Evolutionary conservation across 2,888 invertebrate species (phyloP), one percentile per base, ranked within the genome.

Genomic region (Teinopalpus imperialis): DNA sequence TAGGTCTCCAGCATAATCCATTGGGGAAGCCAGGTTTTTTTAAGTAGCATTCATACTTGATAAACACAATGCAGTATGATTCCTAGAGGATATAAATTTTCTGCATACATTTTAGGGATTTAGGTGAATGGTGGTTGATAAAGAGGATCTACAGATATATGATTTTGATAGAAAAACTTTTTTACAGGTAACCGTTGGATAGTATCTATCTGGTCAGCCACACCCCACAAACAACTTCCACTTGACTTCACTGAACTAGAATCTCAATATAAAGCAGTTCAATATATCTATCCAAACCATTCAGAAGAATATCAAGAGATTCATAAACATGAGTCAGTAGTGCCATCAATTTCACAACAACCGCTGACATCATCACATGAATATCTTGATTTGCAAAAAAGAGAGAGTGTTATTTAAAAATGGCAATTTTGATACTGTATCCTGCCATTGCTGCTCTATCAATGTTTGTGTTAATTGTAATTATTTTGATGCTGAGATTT

Each of bases 151-250:
- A n/a, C n/a, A n/a, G n/a, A n/a, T n/a, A n/a, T n/a, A n/a, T n/a
- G n/a, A n/a, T n/a, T n/a, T n/a, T n/a, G n/a, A n/a, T n/a, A n/a
- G n/a, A n/a, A n/a, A n/a, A n/a, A n/a, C n/a, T 23, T 34, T 46
- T 41, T 48, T 20, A 47, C 68, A 94, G 96, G 95, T 35, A 96
- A 95, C 73, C 94, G 95, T 64, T 96, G 94, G 94, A 82, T 96
- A 48, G 92, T 94, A 9, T 94, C 96, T 1, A 89, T 97, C 71
- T 97, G 95, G 95, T 94, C 95, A 1, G 90, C 94, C 23, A 94
- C 95, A 2, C 96, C 96, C 0, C 94, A 95, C 70, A 93, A 94
- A 55, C 95, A 95, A 69, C 94, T 95, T 1, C 93, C 97, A 0
- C 75, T 96, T 2, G 96, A 96, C 72, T 90, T 94, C 39, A 92